Conservation (phyloP, 2,888 invertebrate genomes). For the Lumbricus terrestris region DNA sequence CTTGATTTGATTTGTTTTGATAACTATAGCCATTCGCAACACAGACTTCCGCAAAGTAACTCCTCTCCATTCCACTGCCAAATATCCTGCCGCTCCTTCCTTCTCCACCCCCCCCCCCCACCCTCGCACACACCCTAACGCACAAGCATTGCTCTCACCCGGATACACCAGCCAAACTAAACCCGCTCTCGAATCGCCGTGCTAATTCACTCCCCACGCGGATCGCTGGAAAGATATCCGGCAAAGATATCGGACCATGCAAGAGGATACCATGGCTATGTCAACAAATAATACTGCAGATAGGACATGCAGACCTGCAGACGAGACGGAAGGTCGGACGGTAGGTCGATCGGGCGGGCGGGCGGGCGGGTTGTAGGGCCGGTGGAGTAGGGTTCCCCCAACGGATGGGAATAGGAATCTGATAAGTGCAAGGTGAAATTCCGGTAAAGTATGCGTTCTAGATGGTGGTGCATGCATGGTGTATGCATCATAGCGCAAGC, state of each 20-base stretch:
- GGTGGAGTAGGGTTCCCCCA: neutral
- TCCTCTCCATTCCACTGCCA: too few relatives aligned
- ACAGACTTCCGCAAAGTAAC: too few relatives aligned
- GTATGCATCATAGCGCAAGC: too few relatives aligned
- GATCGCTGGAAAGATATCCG: neutral
- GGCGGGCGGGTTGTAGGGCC: too few relatives aligned
- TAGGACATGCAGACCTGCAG: neutral
- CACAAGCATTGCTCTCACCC: too few relatives aligned
- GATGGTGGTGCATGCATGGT: neutral
- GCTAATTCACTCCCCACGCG: neutral
- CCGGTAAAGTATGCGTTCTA: neutral
- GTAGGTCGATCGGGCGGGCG: neutral
- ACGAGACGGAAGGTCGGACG: neutral
- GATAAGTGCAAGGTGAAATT: neutral
- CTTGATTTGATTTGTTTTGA: too few relatives aligned
- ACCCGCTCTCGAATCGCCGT: neutral
- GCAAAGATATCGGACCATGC: neutral
- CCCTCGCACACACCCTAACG: neutral
- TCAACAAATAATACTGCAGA: neutral
- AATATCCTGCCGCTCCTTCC: too few relatives aligned
- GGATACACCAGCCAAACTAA: neutral
- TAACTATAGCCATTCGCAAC: too few relatives aligned
- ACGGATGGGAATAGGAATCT: neutral
- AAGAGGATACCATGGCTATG: neutral
- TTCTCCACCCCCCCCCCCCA: neutral